Evolutionary conservation across 2,888 invertebrate species (phyloP).

Genomic region (Apodemia mormo): DNA sequence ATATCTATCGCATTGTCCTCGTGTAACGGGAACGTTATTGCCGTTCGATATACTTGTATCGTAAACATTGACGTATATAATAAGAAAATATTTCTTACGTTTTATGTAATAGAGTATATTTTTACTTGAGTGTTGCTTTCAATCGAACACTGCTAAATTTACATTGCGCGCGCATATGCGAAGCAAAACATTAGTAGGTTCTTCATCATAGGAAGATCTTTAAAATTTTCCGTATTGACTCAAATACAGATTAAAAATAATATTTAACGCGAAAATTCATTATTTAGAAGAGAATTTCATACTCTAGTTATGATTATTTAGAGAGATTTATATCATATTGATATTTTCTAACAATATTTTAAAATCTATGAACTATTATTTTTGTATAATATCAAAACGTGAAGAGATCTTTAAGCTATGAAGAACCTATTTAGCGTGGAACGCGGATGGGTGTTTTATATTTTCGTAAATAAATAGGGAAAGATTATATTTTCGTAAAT

Average conservation of each 20-base stretch:
- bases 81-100: background rate
- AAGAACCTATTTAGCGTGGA: background rate
- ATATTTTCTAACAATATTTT: too few relatives aligned
- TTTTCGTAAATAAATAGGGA: constrained; percentile 3
- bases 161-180: constrained; percentile 70
- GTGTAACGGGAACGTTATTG: background rate
- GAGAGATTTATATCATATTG: background rate
- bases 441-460: constrained; percentile 1
- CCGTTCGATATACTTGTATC: background rate
- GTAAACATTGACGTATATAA: background rate
- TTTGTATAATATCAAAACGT: background rate
- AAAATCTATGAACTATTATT: too few relatives aligned
- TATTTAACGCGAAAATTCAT: background rate
- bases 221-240: background rate
- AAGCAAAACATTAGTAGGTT: constrained; percentile 46
- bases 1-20: background rate
- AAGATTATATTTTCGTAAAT: constrained; percentile 6
- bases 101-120: background rate
- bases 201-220: constrained; percentile 43
- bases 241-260: background rate
- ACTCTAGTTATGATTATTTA: background rate
- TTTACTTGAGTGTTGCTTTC: constrained; percentile 47
- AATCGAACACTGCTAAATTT: constrained; percentile 56
- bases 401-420: background rate
- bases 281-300: background rate